Conservation (phyloP, 2,797 vertebrate genomes). For the Hydrocynus forskahlii region DNA sequence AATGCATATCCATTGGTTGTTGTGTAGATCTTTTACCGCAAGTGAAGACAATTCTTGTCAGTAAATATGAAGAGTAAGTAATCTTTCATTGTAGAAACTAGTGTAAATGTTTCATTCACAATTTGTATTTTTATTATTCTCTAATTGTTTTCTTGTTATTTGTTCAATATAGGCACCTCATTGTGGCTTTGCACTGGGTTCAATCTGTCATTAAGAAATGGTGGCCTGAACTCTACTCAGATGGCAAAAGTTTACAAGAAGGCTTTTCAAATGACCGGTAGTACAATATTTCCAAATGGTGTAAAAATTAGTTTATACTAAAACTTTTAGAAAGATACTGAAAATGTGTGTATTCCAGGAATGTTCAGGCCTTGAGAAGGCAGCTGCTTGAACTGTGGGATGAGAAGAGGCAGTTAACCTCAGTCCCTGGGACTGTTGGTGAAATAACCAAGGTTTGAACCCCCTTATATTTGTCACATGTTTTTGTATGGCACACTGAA, state of each 20-base stretch:
- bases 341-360: slow-evolving; percentile 75
- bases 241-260: slow-evolving; percentile 80
- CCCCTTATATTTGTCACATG: neutral
- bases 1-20: slow-evolving; percentile 92
- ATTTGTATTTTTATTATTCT: neutral
- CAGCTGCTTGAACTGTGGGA: slow-evolving; percentile 91
- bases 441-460: slow-evolving; percentile 90
- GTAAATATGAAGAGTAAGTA: slow-evolving; percentile 97
- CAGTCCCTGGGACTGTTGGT: slow-evolving; percentile 92
- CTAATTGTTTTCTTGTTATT: neutral
- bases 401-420: slow-evolving; percentile 85
- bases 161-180: slow-evolving; percentile 84
- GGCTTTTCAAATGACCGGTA: slow-evolving; percentile 86
- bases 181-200: slow-evolving; percentile 96
- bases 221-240: slow-evolving; percentile 92
- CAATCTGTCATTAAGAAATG: slow-evolving; percentile 93
- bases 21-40: slow-evolving; percentile 95
- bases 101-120: neutral
- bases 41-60: slow-evolving; percentile 88
- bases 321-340: neutral
- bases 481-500: neutral
- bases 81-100: neutral
- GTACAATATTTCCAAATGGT: neutral
- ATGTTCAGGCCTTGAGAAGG: slow-evolving; percentile 88
- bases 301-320: no score